A percentile compares a stretch with the other conserved stretches of the same genome.
Evolutionary conservation across 64 coral and sea anemone genomes (phyloP).

Genomic region (Porites lutea): DNA sequence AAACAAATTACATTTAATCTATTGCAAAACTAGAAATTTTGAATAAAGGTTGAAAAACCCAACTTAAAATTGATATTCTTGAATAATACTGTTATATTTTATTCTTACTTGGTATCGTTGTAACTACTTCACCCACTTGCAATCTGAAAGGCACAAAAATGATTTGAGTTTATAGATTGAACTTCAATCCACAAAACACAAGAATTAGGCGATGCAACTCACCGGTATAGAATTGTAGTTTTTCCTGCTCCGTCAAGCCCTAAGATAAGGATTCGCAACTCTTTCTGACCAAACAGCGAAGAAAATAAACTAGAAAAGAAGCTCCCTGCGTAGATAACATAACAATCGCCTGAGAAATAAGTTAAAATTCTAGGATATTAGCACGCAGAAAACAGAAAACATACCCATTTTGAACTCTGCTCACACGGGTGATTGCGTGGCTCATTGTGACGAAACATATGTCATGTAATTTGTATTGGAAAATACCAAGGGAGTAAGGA

Average conservation of each 20-base stretch:
- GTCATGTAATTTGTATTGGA: not conserved
- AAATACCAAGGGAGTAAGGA: not conserved
- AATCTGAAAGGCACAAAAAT: constrained; percentile 65
- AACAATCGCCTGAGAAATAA: not conserved
- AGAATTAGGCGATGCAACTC: not conserved
- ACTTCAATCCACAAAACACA: not conserved
- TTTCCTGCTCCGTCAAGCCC: constrained; percentile 97
- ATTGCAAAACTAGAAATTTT: not conserved
- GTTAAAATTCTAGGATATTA: not conserved
- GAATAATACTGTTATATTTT: not conserved
- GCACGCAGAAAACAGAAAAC: not conserved
- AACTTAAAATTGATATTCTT: not conserved
- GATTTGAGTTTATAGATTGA: not conserved
- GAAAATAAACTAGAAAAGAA: constrained; percentile 98
- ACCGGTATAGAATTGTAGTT: constrained; percentile 96
- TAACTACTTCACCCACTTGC: constrained; percentile 99
- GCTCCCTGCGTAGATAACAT: constrained; percentile 61
- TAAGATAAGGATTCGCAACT: constrained; percentile 93
- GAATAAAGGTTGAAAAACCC: not conserved
- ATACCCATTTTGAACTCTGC: constrained; percentile 10
- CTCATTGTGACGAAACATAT: not conserved
- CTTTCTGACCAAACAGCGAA: constrained; percentile 95
- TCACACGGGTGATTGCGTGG: constrained; percentile 46
- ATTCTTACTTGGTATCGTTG: constrained; percentile 98
- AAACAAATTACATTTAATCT: too few relatives aligned